A percentile compares a stretch with the other conserved stretches of the same genome.
Evolutionary conservation across 2,113 vertebrate genomes (phyloP).

Genomic region (Carassius auratus): DNA sequence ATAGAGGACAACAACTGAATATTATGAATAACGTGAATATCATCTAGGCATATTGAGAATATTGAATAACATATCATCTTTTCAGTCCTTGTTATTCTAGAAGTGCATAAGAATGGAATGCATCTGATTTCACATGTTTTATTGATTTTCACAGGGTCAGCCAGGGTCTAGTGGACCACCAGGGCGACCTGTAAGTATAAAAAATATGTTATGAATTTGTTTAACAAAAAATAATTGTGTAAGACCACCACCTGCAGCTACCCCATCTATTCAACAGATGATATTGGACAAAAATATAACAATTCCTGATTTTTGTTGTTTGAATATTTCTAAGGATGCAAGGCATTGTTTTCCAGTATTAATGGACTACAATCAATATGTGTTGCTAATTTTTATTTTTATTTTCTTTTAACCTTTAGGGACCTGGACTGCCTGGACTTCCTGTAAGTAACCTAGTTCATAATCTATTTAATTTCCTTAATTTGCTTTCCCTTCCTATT

Average conservation of each 20-base stretch:
- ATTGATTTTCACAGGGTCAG: constrained; percentile 78
- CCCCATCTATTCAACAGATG: constrained; percentile 49
- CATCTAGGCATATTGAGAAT: background rate
- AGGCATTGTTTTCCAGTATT: background rate
- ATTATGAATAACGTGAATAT: background rate
- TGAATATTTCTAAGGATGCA: background rate
- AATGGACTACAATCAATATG: background rate
- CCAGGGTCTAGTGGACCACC: constrained; percentile 84
- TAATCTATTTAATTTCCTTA: constrained; percentile 14
- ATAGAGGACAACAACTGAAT: background rate
- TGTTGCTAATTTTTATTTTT: constrained; percentile 12
- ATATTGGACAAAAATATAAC: constrained; percentile 36
- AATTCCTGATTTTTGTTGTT: no score
- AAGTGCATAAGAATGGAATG: background rate
- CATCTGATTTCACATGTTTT: background rate
- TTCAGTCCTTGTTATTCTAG: background rate
- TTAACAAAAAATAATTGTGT: background rate
- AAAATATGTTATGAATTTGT: background rate
- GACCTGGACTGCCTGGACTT: constrained; percentile 86
- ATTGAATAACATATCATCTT: background rate
- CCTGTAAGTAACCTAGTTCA: constrained; percentile 80
- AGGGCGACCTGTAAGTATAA: constrained; percentile 85
- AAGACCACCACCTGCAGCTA: background rate
- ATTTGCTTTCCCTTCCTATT: background rate
- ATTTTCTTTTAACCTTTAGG: constrained; percentile 75